Base-by-base conservation (phyloP, 2,797 vertebrate genomes). In the Lophius americanus region DNA sequence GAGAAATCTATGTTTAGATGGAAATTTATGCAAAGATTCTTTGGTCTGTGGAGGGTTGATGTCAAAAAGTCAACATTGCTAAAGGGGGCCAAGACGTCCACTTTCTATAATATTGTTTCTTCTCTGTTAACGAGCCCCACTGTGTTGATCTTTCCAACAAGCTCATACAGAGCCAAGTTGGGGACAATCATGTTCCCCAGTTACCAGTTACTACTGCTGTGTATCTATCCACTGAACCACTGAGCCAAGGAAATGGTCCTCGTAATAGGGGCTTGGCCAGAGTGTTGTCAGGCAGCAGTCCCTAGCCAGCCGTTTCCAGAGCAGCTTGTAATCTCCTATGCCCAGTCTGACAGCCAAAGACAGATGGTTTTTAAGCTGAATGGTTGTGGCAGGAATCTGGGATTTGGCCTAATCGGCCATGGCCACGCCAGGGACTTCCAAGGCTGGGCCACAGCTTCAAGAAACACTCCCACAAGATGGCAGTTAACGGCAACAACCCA, bases 291-390 rank as follows among this genome's bases (percentile, higher is more conserved):
- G 85, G 72, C 89, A 76, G 84, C 70, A 51, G 79, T 94, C 88
- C 87, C 91, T 61, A 90, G 92, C 86, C 92, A 92, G 88, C 86
- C 87, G 73, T 92, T 92, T 91, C 85, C 85, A 89, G 87, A 90
- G 90, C 87, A 86, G 83, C 89, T 89, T 89, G 83, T 92, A 93
- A 93, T 93, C 92, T 92, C 88, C 78, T 79, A 87, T 90, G 86
- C 89, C 85, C 90, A 91, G 83, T 88, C 86, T 91, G 90, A 89
- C 86, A 89, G 88, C 85, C 88, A 86, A 87, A 89, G 91, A 92
- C 92, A 93, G 92, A 93, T 92, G 90, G 87, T 92, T 93, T 91
- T 89, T 85, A 92, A 93, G 88, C 87, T 86, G 89, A 93, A 91
- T 91, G 89, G 88, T 86, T 91, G 82, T 88, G 85, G 85, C 85